Percentiles rank a stretch among this genome's conserved stretches.
These are phyloP conservation scores for Cataglyphis livida DNA, from an alignment of 2,888 invertebrate genomes.

Conservation along the genomic window DNA sequence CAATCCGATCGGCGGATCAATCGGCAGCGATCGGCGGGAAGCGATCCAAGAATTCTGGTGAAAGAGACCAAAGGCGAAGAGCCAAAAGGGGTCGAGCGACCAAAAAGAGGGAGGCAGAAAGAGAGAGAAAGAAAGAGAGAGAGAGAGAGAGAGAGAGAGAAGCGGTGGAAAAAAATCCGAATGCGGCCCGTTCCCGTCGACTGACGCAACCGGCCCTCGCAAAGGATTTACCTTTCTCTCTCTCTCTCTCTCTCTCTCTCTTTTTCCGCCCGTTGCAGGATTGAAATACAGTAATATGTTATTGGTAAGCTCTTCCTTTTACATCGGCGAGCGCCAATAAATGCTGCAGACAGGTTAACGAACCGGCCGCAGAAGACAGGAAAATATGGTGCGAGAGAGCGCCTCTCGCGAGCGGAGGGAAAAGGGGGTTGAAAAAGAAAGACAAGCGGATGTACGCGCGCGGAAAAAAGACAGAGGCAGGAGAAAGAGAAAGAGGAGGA, in stretches of 20 bases:
- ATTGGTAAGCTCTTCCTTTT: conserved; percentile 82
- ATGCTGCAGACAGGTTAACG: conserved; percentile 84
- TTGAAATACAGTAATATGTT: conserved; percentile 84
- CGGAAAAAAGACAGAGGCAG: conserved; percentile 50
- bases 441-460: conserved; percentile 56
- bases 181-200: conserved; percentile 58
- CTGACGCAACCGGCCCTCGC: conserved; percentile 51
- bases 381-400: conserved; percentile 48
- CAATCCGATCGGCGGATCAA: conserved; percentile 44
- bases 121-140: conserved; percentile 26
- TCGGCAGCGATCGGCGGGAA: conserved; percentile 27
- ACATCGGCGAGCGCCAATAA: conserved; percentile 81
- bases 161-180: conserved; percentile 42
- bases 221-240: conserved; percentile 71
- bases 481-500: conserved; percentile 51
- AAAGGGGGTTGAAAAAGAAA: conserved; percentile 30
- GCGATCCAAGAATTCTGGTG: conserved; percentile 43
- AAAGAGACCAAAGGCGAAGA: conserved; percentile 50
- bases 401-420: conserved; percentile 20
- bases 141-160: conserved; percentile 17
- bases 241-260: not conserved
- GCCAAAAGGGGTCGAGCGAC: conserved; percentile 44
- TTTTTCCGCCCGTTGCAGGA: conserved; percentile 69
- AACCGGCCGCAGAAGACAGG: conserved; percentile 76
- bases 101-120: not conserved